These are phyloP conservation scores for Myanophis thanlyinensis DNA, from an alignment of 2,113 vertebrate genomes.

Conservation along the genomic window DNA sequence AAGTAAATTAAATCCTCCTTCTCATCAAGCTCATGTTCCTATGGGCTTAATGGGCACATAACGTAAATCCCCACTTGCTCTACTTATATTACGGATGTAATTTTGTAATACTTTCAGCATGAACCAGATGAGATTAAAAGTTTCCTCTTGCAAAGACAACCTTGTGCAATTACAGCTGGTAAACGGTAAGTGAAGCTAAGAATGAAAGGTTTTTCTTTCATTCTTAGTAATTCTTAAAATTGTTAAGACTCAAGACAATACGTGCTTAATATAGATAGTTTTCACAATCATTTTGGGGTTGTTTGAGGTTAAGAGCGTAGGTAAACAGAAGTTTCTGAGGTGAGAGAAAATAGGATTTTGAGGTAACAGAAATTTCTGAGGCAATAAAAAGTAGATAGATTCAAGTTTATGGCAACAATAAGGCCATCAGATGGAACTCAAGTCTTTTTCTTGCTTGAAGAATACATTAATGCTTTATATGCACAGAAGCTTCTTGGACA, in stretches of 20 bases:
- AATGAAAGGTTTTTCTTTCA: constrained; percentile 23
- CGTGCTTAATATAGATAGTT: neutral
- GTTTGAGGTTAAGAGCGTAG: neutral
- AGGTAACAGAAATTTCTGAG: neutral
- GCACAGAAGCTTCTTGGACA: neutral
- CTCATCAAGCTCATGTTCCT: neutral
- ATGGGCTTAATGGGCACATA: neutral
- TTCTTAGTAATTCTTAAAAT: constrained; percentile 12
- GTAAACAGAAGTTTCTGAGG: neutral
- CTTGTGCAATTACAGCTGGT: constrained; percentile 48
- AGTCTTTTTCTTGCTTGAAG: neutral
- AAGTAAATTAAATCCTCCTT: neutral
- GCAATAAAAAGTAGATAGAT: neutral
- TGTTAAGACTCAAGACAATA: neutral
- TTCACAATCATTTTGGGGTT: neutral
- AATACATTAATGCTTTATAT: neutral
- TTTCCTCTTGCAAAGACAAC: neutral
- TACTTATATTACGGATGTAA: constrained; percentile 51
- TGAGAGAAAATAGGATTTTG: neutral
- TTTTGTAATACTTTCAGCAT: constrained; percentile 45
- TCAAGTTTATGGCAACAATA: neutral
- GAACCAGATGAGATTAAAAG: constrained; percentile 18
- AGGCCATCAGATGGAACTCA: neutral
- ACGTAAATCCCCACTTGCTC: constrained; percentile 32
- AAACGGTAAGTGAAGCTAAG: constrained; percentile 48